Evolutionary conservation across 2,888 invertebrate species (phyloP).

Genomic region (Cetonia aurata): DNA sequence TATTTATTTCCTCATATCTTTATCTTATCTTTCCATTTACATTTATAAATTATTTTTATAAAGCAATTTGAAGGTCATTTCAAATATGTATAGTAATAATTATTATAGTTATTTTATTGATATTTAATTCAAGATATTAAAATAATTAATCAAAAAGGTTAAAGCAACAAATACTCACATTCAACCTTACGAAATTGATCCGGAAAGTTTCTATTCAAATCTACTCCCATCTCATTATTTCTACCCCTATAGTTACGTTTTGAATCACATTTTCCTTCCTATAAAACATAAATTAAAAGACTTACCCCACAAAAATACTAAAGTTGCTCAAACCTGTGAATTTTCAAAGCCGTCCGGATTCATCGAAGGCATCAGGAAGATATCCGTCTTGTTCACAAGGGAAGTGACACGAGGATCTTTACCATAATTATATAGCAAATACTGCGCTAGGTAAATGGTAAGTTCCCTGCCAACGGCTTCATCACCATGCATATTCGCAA

Average conservation of each 20-base stretch:
- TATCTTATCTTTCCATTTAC: too few relatives aligned
- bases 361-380: slow-evolving; percentile 96
- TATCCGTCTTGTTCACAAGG: slow-evolving; percentile 88
- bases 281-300: slow-evolving; percentile 57
- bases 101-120: too few relatives aligned
- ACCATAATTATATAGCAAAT: slow-evolving; percentile 84
- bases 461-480: slow-evolving; percentile 90
- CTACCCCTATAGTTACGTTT: slow-evolving; percentile 77
- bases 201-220: slow-evolving; percentile 94
- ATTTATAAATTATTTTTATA: too few relatives aligned
- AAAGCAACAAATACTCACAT: not conserved
- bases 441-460: slow-evolving; percentile 84
- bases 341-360: slow-evolving; percentile 97
- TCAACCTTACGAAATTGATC: slow-evolving; percentile 77
- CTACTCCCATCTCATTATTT: slow-evolving; percentile 83
- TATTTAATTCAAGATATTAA: too few relatives aligned
- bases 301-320: too few relatives aligned
- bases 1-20: too few relatives aligned
- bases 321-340: slow-evolving; percentile 72
- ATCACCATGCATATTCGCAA: slow-evolving; percentile 98
- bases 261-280: slow-evolving; percentile 87
- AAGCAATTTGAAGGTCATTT: too few relatives aligned
- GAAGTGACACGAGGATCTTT: slow-evolving; percentile 77
- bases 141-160: too few relatives aligned
- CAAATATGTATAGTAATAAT: too few relatives aligned